Base-by-base conservation (phyloP, 2,113 vertebrate genomes). In the Jacana jacana region DNA sequence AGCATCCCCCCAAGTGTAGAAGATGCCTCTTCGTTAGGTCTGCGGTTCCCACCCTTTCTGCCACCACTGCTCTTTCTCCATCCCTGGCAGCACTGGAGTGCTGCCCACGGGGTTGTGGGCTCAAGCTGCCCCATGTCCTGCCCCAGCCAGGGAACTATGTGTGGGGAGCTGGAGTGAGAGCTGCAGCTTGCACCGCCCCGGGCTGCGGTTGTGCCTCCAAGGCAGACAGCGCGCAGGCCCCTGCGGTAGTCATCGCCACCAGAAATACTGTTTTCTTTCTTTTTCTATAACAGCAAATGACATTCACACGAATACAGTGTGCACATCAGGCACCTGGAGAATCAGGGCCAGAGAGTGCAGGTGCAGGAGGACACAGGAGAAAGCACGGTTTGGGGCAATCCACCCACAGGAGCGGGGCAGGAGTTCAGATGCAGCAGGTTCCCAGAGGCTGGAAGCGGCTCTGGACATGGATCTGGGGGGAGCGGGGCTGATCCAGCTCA, bases 121-220 rank as follows among this genome's bases (percentile, higher is more conserved):
- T 83, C 25, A 5, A 55, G 35, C 48, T 35, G 42, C 61, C 68
- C 80, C 35, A 19, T 15, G 33, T 11, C 17, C 0, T 10, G 17
- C 37, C 37, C 5, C 52, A 73, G 35, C 16, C 40, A 3, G 13
- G 31, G 44, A 5, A 27, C 11, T 8, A 2, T 2, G 14, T 17
- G 8, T 5, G 0, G 69, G 13, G 61, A 44, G 61, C 52, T 42
- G 46, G 44, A 52, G 60, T 0, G 6, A 39, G 84, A 64, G 70
- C 30, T 60, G 64, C 71, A 39, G 64, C 33, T 58, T 9, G 4
- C 33, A 19, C 27, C 0, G 1, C 3, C 40, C 3, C 0, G 2
- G 60, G 48, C 54, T 55, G 40, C 31, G 1, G 1, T 6, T 8
- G 13, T 18, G 39, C 40, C 51, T 40, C 33, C 3, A 9, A 20